phyloP scores from a whole-genome alignment of 2,797 vertebrate genomes.

The Micromesistius poutassou region DNA sequence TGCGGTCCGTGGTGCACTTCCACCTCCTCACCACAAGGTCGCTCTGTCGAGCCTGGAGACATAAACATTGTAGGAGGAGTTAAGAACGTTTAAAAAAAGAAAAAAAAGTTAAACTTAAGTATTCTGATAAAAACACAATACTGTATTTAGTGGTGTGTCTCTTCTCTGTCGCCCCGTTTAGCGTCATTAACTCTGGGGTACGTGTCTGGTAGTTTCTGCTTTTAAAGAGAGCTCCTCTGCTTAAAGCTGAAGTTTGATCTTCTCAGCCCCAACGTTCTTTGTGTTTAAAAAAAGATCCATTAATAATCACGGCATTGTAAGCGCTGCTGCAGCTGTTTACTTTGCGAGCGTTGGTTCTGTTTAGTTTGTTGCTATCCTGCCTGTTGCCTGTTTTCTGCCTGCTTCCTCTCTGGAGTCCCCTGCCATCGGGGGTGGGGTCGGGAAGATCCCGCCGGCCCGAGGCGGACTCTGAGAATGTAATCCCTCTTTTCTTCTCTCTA shows the following conservation, averaged over 20 bases:
- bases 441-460: background rate
- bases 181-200: background rate
- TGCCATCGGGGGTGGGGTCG: background rate
- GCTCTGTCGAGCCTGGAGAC: background rate
- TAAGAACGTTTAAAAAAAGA: background rate
- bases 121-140: background rate
- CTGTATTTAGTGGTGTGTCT: background rate
- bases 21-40: background rate
- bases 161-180: background rate
- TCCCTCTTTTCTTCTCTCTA: background rate
- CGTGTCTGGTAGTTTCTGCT: background rate
- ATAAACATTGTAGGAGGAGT: background rate
- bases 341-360: background rate
- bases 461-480: background rate
- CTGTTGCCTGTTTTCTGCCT: conserved; percentile 4
- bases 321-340: background rate
- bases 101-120: background rate
- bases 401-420: background rate
- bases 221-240: background rate
- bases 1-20: background rate
- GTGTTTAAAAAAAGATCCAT: background rate
- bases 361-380: conserved; percentile 3
- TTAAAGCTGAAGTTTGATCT: background rate
- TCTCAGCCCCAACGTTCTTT: background rate
- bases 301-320: background rate